phyloP scores from a whole-genome alignment of 2,797 vertebrate genomes.

The Pangasius macronema region DNA sequence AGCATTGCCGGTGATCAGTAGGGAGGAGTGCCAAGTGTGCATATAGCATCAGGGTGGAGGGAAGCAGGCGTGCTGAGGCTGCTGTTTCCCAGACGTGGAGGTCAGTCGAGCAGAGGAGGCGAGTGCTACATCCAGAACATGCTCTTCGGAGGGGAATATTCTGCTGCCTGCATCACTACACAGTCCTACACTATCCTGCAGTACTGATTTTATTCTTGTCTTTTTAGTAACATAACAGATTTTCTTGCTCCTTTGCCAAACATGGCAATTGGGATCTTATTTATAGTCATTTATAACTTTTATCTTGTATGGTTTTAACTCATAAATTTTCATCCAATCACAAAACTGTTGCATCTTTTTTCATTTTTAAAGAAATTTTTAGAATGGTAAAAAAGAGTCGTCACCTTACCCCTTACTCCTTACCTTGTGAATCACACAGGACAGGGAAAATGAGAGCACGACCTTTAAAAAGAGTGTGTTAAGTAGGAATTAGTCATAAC shows the following conservation, averaged over 20 bases:
- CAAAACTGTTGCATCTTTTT: background rate
- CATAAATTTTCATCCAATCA: background rate
- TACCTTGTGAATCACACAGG: background rate
- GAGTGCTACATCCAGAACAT: constrained; percentile 13
- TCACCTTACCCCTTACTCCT: background rate
- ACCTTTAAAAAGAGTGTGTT: constrained; percentile 53
- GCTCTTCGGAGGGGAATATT: constrained; percentile 14
- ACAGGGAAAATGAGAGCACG: constrained; percentile 53
- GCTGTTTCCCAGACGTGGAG: constrained; percentile 42
- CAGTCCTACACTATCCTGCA: background rate
- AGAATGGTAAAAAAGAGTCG: background rate
- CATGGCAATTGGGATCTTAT: background rate
- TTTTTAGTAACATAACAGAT: background rate
- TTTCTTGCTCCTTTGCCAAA: background rate
- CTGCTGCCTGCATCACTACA: constrained; percentile 25
- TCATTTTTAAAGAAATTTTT: background rate
- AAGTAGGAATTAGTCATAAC: constrained; percentile 57
- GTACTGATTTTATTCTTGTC: background rate
- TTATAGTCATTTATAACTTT: background rate
- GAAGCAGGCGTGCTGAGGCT: constrained; percentile 43
- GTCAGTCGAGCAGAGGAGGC: constrained; percentile 32
- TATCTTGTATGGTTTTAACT: background rate
- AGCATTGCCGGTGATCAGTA: constrained; percentile 59
- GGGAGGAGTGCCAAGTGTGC: constrained; percentile 62
- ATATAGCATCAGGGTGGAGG: constrained; percentile 55